Evolutionary conservation across 2,797 vertebrate species (phyloP), one percentile per base, ranked within the genome.

Genomic region (Bradypodion ventrale): DNA sequence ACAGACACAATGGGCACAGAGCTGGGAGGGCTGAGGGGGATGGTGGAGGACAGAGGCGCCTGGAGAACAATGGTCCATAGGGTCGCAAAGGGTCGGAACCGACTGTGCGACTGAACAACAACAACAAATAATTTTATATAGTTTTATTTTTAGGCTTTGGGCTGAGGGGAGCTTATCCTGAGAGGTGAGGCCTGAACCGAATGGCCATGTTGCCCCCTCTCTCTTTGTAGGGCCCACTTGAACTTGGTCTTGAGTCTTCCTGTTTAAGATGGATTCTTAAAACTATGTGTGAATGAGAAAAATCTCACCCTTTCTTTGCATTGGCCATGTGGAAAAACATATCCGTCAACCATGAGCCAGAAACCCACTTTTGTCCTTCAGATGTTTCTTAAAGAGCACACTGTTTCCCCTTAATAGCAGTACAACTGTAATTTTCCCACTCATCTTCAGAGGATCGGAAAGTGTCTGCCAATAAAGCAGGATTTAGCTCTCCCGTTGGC

Each of bases 401-500:
- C 5, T 87, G 4, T 72, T 69, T 70, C 78, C 37, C 46, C 85
- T 90, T 89, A 89, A 81, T 75, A 84, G 27, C 74, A 81, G 74
- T 85, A 0, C 69, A 25, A 66, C 62, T 87, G 91, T 91, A 89
- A 88, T 86, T 91, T 82, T 52, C 66, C n/a, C 62, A 72, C 27
- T 70, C 77, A 79, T 87, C 65, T 89, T 88, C 82, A 85, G 87
- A 86, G 6, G 65, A 81, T 76, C n/a, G 59, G 79, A 32, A 56
- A 83, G 16, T 75, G 73, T n/a, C 82, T 21, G 21, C 82, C 83
- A 88, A 90, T 90, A 91, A 88, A 88, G 5, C 32, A 83, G 59
- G 79, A 85, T 88, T 91, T 84, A 90, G 40, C 80, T 84, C 86
- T 81, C 84, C 90, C 62, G 75, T 52, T 86, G 89, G 90, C 85